phyloP scores from a whole-genome alignment of 2,113 vertebrate genomes.

The Cyphomyrus discorhynchus region DNA sequence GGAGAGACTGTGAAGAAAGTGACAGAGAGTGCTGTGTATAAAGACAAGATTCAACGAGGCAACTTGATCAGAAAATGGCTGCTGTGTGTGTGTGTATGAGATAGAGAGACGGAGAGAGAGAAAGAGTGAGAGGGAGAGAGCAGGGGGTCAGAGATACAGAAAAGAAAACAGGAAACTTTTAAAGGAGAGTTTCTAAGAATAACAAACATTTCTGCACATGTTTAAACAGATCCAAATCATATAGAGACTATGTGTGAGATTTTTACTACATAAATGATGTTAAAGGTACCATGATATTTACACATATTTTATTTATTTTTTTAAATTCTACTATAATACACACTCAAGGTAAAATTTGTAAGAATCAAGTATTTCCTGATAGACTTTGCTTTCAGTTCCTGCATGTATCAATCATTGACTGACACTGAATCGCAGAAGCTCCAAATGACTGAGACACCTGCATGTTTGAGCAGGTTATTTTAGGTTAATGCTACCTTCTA shows the following conservation, averaged over 20 bases:
- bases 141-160: neutral
- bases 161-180: neutral
- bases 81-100: neutral
- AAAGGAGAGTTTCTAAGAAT: neutral
- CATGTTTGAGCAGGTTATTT: neutral
- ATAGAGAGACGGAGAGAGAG: neutral
- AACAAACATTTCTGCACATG: neutral
- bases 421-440: neutral
- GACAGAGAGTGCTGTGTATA: neutral
- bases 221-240: neutral
- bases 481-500: neutral
- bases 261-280: neutral
- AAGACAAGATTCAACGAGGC: neutral
- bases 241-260: neutral
- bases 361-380: neutral
- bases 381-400: neutral
- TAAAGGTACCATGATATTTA: neutral
- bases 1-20: neutral
- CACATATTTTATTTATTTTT: neutral
- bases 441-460: neutral
- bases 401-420: neutral
- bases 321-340: neutral
- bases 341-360: neutral
- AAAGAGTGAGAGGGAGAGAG: neutral
- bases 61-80: neutral